Conservation (phyloP, 1,140 invertebrate species). For the Drosophila gunungcola region DNA sequence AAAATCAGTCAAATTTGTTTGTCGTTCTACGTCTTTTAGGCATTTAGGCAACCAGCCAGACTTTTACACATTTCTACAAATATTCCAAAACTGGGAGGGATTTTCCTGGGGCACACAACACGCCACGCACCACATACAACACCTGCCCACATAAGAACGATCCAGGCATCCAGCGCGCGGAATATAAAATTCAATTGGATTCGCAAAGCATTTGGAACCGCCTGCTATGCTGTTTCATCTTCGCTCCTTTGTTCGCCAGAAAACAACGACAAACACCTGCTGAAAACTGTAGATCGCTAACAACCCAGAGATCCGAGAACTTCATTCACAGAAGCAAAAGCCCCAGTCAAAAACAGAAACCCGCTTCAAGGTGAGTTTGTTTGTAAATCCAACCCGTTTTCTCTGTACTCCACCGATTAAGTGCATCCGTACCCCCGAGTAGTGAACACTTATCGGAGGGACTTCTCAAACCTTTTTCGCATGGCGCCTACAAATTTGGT, state of each 20-base stretch:
- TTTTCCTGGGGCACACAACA: slow-evolving; percentile 5
- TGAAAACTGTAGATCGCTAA: background rate
- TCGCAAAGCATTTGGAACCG: background rate
- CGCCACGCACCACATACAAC: slow-evolving; percentile 8
- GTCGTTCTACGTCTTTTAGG: slow-evolving; percentile 30
- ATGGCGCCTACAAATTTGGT: slow-evolving; percentile 13
- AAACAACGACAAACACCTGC: slow-evolving; percentile 19
- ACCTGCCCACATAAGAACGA: slow-evolving; percentile 5
- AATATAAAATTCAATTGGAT: slow-evolving; percentile 1
- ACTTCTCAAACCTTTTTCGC: slow-evolving; percentile 24
- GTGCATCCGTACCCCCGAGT: slow-evolving; percentile 10
- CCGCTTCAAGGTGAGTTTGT: slow-evolving; percentile 76
- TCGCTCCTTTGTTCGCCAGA: slow-evolving; percentile 2
- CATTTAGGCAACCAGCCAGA: slow-evolving; percentile 15
- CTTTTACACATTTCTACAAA: slow-evolving; percentile 34
- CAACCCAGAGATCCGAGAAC: slow-evolving; percentile 31
- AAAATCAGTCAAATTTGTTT: slow-evolving; percentile 51
- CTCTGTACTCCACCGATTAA: slow-evolving; percentile 1
- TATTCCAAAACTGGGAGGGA: slow-evolving; percentile 1
- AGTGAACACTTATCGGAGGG: slow-evolving; percentile 3
- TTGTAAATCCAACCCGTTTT: slow-evolving; percentile 62
- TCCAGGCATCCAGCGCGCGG: slow-evolving; percentile 16
- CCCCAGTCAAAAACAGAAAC: slow-evolving; percentile 40
- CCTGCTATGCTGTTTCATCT: slow-evolving; percentile 13
- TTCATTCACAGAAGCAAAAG: slow-evolving; percentile 19